These are phyloP conservation scores for Laticauda colubrina DNA, from an alignment of 2,113 vertebrate species.

Conservation along the genomic window DNA sequence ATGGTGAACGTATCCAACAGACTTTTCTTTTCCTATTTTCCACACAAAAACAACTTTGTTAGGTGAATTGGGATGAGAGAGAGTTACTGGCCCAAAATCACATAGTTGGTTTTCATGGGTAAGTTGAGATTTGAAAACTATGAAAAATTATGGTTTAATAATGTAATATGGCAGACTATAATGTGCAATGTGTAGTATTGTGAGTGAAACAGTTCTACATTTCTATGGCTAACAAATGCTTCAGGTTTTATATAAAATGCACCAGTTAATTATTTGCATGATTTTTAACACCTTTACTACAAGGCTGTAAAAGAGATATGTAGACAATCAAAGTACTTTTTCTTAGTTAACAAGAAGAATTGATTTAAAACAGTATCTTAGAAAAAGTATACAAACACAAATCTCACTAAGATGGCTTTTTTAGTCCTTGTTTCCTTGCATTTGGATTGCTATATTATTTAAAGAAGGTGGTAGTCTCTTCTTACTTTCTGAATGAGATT, in stretches of 20 bases:
- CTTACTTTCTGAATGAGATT: neutral
- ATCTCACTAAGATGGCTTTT: neutral
- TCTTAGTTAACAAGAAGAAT: accelerated
- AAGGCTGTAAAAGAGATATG: slow-evolving; percentile 29
- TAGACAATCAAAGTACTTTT: neutral
- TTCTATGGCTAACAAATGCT: slow-evolving; percentile 50
- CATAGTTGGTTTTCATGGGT: neutral
- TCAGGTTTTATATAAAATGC: slow-evolving; percentile 49
- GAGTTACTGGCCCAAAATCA: neutral
- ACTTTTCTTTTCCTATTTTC: neutral
- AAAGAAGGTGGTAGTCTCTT: neutral
- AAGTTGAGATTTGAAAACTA: slow-evolving; percentile 7
- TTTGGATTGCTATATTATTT: neutral
- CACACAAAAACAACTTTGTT: neutral
- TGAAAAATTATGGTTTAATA: slow-evolving; percentile 55
- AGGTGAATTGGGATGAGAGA: neutral
- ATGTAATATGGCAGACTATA: slow-evolving; percentile 25
- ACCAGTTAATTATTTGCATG: slow-evolving; percentile 57
- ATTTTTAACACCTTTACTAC: slow-evolving; percentile 35
- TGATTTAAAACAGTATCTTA: neutral
- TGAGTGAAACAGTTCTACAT: slow-evolving; percentile 37
- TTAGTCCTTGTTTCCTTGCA: neutral
- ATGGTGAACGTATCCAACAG: no score
- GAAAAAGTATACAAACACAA: neutral
- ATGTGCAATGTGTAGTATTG: slow-evolving; percentile 47